Evolutionary conservation across 2,797 vertebrate genomes (phyloP).

Genomic region (Hemibagrus guttatus): DNA sequence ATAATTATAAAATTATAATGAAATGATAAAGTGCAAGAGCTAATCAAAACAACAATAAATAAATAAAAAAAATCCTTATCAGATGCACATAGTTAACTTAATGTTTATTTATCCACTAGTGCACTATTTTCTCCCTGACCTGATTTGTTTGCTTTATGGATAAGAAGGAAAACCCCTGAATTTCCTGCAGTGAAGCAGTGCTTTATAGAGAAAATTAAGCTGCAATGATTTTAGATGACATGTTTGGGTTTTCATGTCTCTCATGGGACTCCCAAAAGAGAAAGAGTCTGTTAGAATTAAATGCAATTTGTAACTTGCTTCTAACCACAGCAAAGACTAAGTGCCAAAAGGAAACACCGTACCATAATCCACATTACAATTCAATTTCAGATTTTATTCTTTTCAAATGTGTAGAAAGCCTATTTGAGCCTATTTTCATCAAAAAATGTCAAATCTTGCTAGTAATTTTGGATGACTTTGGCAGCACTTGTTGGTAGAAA

Average conservation of each 20-base stretch:
- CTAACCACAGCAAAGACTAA: background rate
- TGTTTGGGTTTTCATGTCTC: conserved; percentile 11
- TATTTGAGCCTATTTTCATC: background rate
- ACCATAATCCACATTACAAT: background rate
- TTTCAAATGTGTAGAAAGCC: background rate
- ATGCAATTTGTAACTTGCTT: background rate
- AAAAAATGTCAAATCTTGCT: background rate
- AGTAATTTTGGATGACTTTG: background rate
- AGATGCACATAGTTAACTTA: background rate
- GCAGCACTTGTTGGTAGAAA: background rate
- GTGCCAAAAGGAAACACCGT: background rate
- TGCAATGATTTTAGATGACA: background rate
- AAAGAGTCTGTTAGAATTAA: background rate
- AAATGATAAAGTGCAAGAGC: conserved; percentile 13
- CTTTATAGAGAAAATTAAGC: conserved; percentile 25
- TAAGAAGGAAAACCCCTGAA: conserved; percentile 14
- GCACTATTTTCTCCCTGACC: conserved; percentile 16
- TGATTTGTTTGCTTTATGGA: conserved; percentile 24
- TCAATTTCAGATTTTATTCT: background rate
- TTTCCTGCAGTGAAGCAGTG: background rate
- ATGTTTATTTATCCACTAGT: conserved; percentile 27
- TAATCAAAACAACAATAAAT: background rate
- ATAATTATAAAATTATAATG: no score
- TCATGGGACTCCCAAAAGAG: background rate
- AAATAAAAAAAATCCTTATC: background rate